Conservation (phyloP, 2,113 vertebrate genomes). For the Menura novaehollandiae region DNA sequence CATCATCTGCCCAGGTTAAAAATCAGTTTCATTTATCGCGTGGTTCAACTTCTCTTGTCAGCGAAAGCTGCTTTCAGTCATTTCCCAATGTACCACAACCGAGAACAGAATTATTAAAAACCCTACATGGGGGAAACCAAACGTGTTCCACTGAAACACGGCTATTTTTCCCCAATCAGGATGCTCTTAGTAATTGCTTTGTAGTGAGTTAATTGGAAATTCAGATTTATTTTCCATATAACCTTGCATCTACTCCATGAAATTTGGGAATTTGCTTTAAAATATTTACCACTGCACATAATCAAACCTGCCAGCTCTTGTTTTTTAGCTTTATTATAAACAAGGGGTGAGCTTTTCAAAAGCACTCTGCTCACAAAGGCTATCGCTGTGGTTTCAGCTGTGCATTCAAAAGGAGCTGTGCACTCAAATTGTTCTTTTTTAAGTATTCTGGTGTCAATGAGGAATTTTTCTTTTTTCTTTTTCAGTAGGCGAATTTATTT, state of each 20-base stretch:
- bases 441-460: neutral
- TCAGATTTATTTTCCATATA: constrained; percentile 7
- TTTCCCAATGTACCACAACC: neutral
- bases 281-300: neutral
- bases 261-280: constrained; percentile 9
- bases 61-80: neutral
- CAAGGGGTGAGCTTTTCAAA: constrained; percentile 26
- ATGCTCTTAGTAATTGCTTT: neutral
- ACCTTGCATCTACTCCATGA: neutral
- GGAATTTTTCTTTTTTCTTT: neutral
- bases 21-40: neutral
- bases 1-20: neutral
- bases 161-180: neutral
- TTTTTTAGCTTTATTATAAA: constrained; percentile 26
- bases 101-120: neutral
- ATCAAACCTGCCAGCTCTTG: constrained; percentile 5
- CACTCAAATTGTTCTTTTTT: neutral
- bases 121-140: neutral
- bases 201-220: constrained; percentile 16
- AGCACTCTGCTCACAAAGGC: constrained; percentile 24
- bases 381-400: constrained; percentile 52
- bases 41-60: neutral
- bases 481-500: neutral
- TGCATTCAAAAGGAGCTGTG: constrained; percentile 26
- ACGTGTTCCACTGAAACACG: neutral